A percentile compares a stretch with the other conserved stretches of the same genome.
Evolutionary conservation across 2,113 vertebrate genomes (phyloP).

Genomic region (Antennarius striatus): DNA sequence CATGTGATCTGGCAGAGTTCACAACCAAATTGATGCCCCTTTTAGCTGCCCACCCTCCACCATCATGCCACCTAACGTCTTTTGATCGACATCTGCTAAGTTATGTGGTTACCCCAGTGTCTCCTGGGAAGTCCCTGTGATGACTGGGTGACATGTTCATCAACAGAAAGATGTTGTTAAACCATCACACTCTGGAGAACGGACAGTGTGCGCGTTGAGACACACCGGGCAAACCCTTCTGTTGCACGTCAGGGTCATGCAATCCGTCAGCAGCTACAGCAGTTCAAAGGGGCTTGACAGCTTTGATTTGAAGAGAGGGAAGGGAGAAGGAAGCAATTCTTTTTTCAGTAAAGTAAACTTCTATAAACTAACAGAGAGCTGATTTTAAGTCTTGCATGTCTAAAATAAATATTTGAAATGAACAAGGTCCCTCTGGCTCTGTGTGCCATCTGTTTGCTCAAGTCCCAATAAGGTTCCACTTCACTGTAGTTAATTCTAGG

Average conservation of each 20-base stretch:
- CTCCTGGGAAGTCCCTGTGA: not conserved
- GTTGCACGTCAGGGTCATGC: conserved; percentile 15
- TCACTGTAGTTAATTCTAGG: not conserved
- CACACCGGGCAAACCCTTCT: not conserved
- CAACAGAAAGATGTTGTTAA: conserved; percentile 21
- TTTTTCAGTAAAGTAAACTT: too few relatives aligned
- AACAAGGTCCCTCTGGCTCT: too few relatives aligned
- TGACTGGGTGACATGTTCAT: conserved; percentile 16
- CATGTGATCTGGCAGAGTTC: not conserved
- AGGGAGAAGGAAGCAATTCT: not conserved
- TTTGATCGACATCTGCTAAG: conserved; percentile 3
- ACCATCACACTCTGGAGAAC: not conserved
- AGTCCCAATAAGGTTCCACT: too few relatives aligned
- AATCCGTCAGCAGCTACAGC: conserved; percentile 13
- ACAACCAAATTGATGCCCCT: not conserved
- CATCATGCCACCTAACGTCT: not conserved
- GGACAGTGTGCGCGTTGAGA: not conserved
- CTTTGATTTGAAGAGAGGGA: not conserved
- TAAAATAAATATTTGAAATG: too few relatives aligned
- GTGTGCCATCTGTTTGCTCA: too few relatives aligned
- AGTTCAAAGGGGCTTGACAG: conserved; percentile 1
- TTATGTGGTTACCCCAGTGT: conserved; percentile 27
- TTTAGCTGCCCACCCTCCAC: conserved; percentile 1
- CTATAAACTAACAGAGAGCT: too few relatives aligned
- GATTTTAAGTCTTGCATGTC: too few relatives aligned